phyloP scores from a whole-genome alignment of 1,140 invertebrate species.

The Hirudo medicinalis region DNA sequence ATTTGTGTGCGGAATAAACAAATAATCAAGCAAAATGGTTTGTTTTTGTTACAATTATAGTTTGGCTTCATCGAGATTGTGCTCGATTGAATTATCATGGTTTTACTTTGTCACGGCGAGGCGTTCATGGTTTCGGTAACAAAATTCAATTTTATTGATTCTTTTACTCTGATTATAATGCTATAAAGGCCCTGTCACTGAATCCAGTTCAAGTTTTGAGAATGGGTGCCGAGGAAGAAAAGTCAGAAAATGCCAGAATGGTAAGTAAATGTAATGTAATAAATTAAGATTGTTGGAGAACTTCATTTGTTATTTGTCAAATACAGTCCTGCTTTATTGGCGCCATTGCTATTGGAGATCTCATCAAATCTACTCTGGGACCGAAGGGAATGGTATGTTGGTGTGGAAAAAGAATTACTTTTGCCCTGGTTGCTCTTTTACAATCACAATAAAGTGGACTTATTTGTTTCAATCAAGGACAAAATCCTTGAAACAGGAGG shows the following conservation, averaged over 20 bases:
- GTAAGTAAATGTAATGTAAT: constrained; percentile 26
- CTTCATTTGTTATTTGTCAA: constrained; percentile 12
- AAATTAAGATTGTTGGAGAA: neutral
- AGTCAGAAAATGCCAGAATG: constrained; percentile 81
- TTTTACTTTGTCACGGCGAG: no score
- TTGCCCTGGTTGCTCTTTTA: neutral
- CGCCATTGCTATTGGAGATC: constrained; percentile 92
- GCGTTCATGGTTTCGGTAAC: no score
- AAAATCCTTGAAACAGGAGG: constrained; percentile 75
- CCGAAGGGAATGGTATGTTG: constrained; percentile 83
- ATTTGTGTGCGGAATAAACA: no score
- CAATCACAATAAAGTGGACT: neutral
- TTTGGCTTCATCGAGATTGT: no score
- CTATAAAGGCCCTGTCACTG: constrained; percentile 41
- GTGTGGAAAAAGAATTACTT: neutral
- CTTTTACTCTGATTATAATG: no score
- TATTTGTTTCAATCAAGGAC: constrained; percentile 47
- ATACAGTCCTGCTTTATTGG: constrained; percentile 79
- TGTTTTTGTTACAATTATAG: no score
- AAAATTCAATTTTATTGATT: no score
- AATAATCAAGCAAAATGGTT: no score
- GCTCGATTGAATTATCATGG: no score
- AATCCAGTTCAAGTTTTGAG: constrained; percentile 88
- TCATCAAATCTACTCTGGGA: constrained; percentile 93
- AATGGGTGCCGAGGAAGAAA: constrained; percentile 90